Base-by-base conservation (phyloP, 2,797 vertebrate species). In the Etheostoma nigrum region DNA sequence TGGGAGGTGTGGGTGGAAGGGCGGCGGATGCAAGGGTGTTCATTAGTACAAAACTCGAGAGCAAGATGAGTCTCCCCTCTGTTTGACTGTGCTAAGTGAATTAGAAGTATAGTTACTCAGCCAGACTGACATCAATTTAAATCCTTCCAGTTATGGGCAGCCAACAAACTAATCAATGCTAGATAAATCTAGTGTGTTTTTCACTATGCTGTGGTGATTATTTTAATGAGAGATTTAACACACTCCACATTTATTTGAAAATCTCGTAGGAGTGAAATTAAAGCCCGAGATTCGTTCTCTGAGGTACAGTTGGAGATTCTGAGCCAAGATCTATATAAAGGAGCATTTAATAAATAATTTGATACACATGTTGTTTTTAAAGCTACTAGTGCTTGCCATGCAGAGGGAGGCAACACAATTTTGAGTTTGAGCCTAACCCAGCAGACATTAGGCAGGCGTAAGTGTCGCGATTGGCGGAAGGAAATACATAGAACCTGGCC, bases 71-170 rank as follows among this genome's bases (percentile, higher is more conserved):
- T 53, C 53, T 51, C 67, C 67, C 69, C 65, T 76, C 83, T 79
- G 78, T 77, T 81, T 63, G 64, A 73, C 79, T 84, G 74, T 70
- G 76, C 86, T 83, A 79, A 85, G 82, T 88, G 85, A 88, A 88
- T 90, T 83, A 87, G 62, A 88, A 73, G 77, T 87, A 67, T 60
- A 48, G 82, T 85, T 85, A 78, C 63, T 86, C 86, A 88, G 82
- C 79, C 70, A 88, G 77, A 87, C 83, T 82, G 81, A 87, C 82
- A 89, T 81, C 87, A 93, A 86, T 92, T 92, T 81, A 85, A 85
- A 83, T 86, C 71, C 33, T 74, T 76, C 59, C 58, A 45, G 61
- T 84, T 30, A 21, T 57, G 64, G 78, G 33, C 71, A 60, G 81
- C 67, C 69, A 74, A 81, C 42, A 81, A 79, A 48, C 64, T 44